These are phyloP conservation scores for Whitmania pigra DNA, from an alignment of 1,140 invertebrate species.

Conservation along the genomic window DNA sequence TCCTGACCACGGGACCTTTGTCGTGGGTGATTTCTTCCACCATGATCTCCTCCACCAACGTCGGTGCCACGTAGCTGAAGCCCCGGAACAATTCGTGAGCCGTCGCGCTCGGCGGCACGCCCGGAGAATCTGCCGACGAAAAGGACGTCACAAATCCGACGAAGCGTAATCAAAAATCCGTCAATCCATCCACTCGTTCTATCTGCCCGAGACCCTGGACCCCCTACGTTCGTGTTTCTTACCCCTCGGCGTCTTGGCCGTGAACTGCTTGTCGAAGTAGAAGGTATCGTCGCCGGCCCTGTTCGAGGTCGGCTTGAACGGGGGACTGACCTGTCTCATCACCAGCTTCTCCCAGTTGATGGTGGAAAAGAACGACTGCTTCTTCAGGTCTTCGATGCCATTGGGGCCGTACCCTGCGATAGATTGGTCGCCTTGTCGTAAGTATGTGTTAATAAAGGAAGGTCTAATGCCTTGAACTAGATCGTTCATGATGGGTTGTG, in stretches of 20 bases:
- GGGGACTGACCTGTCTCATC: slow-evolving; percentile 73
- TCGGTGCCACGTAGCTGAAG: slow-evolving; percentile 90
- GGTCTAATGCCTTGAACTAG: too few species aligned
- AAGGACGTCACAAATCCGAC: too few species aligned
- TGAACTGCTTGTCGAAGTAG: slow-evolving; percentile 97
- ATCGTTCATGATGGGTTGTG: too few species aligned
- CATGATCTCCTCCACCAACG: slow-evolving; percentile 16
- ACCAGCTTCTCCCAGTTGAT: slow-evolving; percentile 85
- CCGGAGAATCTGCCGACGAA: slow-evolving; percentile 68
- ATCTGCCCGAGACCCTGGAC: too few species aligned
- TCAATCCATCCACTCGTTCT: too few species aligned
- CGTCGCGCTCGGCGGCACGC: slow-evolving; percentile 87
- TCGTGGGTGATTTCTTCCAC: not conserved
- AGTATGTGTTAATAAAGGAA: not conserved
- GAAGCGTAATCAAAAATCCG: too few species aligned
- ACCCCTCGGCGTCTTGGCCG: slow-evolving; percentile 68
- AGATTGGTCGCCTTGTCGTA: not conserved
- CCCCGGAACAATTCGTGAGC: slow-evolving; percentile 94
- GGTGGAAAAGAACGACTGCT: slow-evolving; percentile 82
- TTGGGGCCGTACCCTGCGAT: slow-evolving; percentile 51
- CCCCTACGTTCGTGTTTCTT: not conserved
- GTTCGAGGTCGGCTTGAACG: slow-evolving; percentile 86
- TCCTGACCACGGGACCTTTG: not conserved
- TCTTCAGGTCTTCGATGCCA: slow-evolving; percentile 78
- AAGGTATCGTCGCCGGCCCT: slow-evolving; percentile 77